Conservation (phyloP, 2,113 vertebrate genomes). For the Apeltes quadracus region DNA sequence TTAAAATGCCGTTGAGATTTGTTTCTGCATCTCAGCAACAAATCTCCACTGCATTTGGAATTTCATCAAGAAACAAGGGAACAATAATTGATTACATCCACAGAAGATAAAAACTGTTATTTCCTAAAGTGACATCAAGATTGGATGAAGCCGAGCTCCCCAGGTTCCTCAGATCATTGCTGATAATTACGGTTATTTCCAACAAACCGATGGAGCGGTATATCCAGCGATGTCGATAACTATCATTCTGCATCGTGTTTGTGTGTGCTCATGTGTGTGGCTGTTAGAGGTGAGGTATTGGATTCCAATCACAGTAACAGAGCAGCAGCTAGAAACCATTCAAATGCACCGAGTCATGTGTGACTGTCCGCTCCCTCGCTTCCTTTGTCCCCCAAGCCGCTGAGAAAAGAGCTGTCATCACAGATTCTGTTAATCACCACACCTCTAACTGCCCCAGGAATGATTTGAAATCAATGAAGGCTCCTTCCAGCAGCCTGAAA, state of each 20-base stretch:
- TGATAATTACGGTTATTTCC: neutral
- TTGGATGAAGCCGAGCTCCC: too few relatives aligned
- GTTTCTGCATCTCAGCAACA: neutral
- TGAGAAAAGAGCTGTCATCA: neutral
- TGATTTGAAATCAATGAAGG: conserved; percentile 7
- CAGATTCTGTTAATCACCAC: conserved; percentile 11
- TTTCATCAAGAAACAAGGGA: neutral
- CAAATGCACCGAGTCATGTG: neutral
- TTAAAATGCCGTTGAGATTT: neutral
- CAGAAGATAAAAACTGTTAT: neutral
- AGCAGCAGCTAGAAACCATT: conserved; percentile 14
- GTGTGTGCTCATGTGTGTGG: neutral
- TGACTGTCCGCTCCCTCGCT: neutral
- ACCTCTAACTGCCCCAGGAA: conserved; percentile 10
- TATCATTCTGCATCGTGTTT: conserved; percentile 23
- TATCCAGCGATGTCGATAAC: conserved; percentile 6
- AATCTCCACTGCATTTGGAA: neutral
- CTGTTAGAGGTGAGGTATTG: conserved; percentile 25
- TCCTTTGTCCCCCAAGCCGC: neutral
- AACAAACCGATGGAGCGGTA: neutral
- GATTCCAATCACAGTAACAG: conserved; percentile 33
- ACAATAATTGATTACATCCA: too few relatives aligned
- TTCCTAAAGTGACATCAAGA: neutral
- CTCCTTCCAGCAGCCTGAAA: neutral
- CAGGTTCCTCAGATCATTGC: neutral